Evolutionary conservation across 2,113 vertebrate species (phyloP).

Genomic region (Paradoxurus hermaphroditus): DNA sequence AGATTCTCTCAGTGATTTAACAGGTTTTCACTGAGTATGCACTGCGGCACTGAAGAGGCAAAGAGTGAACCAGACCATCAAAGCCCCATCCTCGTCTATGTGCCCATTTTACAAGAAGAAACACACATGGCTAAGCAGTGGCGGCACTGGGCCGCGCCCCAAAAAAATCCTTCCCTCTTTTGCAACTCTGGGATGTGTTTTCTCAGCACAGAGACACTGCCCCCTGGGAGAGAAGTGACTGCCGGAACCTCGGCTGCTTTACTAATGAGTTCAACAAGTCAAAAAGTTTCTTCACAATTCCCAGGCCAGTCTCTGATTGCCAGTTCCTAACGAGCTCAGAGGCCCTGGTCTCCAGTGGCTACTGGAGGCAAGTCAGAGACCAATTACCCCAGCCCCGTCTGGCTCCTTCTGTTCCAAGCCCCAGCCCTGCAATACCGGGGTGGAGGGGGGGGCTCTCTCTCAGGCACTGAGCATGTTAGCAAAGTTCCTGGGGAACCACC

Average conservation of each 20-base stretch:
- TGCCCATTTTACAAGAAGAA: neutral
- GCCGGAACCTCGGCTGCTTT: neutral
- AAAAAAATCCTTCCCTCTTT: neutral
- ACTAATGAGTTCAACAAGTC: neutral
- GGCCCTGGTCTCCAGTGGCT: neutral
- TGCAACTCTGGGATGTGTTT: neutral
- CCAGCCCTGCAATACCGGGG: accelerated
- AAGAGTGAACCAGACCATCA: neutral
- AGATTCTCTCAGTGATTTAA: neutral
- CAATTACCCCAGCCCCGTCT: neutral
- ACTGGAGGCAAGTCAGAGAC: neutral
- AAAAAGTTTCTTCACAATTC: neutral
- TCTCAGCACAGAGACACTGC: neutral
- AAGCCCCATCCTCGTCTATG: accelerated
- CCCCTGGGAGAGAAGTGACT: neutral
- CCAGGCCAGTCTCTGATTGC: neutral
- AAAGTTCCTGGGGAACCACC: neutral
- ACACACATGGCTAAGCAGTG: accelerated
- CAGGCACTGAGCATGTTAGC: accelerated
- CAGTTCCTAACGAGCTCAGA: neutral
- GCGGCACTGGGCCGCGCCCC: accelerated
- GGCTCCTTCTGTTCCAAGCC: neutral
- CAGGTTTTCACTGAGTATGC: neutral
- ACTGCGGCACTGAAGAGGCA: too few species aligned
- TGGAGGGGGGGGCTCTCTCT: neutral